These are phyloP conservation scores for Cyrtodaria siliqua DNA, from an alignment of 2,888 invertebrate species.

Conservation along the genomic window DNA sequence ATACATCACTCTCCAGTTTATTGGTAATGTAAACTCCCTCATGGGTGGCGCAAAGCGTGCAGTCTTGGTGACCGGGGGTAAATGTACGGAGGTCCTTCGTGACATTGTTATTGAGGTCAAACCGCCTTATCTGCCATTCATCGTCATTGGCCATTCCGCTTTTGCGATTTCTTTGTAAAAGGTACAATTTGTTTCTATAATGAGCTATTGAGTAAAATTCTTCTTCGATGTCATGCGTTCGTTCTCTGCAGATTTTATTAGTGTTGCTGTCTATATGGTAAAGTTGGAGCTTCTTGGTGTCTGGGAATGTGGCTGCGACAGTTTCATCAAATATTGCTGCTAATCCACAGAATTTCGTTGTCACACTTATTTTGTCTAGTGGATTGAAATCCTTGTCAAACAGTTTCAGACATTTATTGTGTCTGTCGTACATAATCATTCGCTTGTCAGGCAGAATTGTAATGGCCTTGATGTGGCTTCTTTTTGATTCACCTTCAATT, in stretches of 20 bases:
- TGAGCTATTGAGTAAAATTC: constrained; percentile 47
- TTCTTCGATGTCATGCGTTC: constrained; percentile 27
- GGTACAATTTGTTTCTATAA: constrained; percentile 31
- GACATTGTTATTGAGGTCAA: constrained; percentile 29
- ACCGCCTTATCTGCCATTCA: constrained; percentile 39
- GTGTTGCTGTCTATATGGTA: constrained; percentile 33
- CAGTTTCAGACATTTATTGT: constrained; percentile 50
- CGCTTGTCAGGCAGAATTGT: constrained; percentile 37
- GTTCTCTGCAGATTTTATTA: constrained; percentile 27
- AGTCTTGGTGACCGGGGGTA: constrained; percentile 46
- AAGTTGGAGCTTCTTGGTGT: constrained; percentile 27
- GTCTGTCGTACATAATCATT: constrained; percentile 46
- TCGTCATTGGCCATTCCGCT: constrained; percentile 23
- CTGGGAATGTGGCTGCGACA: constrained; percentile 44
- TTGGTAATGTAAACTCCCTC: constrained; percentile 50
- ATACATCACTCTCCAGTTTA: constrained; percentile 43
- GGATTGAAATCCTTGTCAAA: constrained; percentile 56
- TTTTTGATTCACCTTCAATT: constrained; percentile 45
- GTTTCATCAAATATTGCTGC: constrained; percentile 31
- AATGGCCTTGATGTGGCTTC: constrained; percentile 33
- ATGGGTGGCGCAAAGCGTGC: constrained; percentile 32
- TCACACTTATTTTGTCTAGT: constrained; percentile 33
- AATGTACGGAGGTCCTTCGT: constrained; percentile 26
- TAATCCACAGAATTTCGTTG: constrained; percentile 42
- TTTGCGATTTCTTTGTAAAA: constrained; percentile 32